Conservation (phyloP, 1,140 invertebrate genomes). For the Nasonia longicornis region DNA sequence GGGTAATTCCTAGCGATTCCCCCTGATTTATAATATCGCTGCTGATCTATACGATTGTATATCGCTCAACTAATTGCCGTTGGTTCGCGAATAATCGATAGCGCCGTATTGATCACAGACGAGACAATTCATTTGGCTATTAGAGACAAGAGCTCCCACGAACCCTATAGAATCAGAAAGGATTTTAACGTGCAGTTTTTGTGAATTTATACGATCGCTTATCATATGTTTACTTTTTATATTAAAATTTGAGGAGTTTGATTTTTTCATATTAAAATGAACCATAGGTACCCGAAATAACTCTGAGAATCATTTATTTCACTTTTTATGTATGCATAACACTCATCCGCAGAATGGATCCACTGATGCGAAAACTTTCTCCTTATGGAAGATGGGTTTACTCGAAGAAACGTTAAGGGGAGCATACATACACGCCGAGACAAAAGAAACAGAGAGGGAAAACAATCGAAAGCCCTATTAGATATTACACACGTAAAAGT, state of each 20-base stretch:
- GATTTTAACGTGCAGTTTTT: too few relatives aligned
- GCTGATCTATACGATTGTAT: conserved; percentile 37
- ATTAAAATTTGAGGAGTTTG: background rate
- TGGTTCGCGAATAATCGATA: conserved; percentile 26
- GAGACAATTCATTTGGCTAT: background rate
- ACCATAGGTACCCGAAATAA: background rate
- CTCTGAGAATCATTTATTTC: background rate
- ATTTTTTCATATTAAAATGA: background rate
- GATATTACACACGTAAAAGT: conserved; percentile 38
- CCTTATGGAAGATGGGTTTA: conserved; percentile 14
- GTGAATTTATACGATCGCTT: too few relatives aligned
- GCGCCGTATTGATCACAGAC: background rate
- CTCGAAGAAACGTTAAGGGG: conserved; percentile 14
- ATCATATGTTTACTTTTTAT: background rate
- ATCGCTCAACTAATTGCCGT: conserved; percentile 27
- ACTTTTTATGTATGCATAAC: conserved; percentile 6
- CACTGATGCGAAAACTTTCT: conserved; percentile 27
- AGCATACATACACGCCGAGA: background rate
- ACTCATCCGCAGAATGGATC: conserved; percentile 15
- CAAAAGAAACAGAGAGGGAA: conserved; percentile 40
- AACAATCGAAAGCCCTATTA: conserved; percentile 44
- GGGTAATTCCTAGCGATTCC: conserved; percentile 26
- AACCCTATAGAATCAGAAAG: background rate
- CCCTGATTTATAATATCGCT: conserved; percentile 42
- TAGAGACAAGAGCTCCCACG: background rate